A percentile compares a stretch with the other conserved stretches of the same genome.
Conservation (phyloP, 2,797 vertebrate species). For the Oophaga sylvatica region DNA sequence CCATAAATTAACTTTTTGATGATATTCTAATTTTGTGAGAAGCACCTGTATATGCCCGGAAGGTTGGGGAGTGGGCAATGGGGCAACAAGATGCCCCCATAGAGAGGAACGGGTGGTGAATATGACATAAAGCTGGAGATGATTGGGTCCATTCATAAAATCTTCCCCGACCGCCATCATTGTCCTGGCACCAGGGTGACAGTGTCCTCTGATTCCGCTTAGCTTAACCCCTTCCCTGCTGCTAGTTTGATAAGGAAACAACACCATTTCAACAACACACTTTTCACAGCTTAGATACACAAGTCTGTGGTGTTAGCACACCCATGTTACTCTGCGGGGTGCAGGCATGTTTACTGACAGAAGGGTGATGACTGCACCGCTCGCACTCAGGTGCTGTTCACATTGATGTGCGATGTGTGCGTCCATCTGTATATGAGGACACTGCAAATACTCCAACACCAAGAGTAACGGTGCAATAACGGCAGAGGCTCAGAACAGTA, state of each 20-base stretch:
- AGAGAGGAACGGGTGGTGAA: neutral
- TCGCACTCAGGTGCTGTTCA: neutral
- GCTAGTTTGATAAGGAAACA: neutral
- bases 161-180: neutral
- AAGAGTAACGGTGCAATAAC: no score
- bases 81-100: neutral
- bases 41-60: no score
- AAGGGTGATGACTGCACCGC: neutral
- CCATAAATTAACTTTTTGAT: no score
- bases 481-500: no score
- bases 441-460: neutral
- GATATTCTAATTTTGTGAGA: no score
- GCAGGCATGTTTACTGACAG: constrained; percentile 9
- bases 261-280: neutral
- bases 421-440: constrained; percentile 26
- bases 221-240: neutral
- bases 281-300: neutral
- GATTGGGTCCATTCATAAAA: neutral
- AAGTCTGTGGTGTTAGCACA: neutral
- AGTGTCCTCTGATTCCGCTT: neutral
- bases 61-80: neutral
- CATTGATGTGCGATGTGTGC: neutral
- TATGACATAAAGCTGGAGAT: neutral
- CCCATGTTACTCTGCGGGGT: constrained; percentile 21
- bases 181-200: neutral